Evolutionary conservation across 2,797 vertebrate species (phyloP), one percentile per base, ranked within the genome.

Genomic region (Alcedo atthis): DNA sequence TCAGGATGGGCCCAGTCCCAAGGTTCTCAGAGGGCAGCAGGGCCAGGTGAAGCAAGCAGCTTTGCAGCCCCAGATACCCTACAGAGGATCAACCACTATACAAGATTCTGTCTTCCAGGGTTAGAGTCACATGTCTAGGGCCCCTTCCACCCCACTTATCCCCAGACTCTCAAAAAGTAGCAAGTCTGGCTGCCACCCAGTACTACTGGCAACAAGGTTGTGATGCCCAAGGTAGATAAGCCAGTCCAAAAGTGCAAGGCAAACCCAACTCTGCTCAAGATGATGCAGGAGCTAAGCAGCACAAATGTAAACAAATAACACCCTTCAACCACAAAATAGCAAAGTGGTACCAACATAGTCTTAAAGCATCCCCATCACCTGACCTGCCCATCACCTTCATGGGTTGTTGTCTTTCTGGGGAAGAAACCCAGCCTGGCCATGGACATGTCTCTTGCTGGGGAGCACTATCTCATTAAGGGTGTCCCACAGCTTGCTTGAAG

Each of bases 291-390:
- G 11, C 12, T 37, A 32, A 20, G 53, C 33, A 48, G 13, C 15
- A 16, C 0, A 0, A 6, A 4, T 6, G 63, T 48, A 28, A n/a
- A 15, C 17, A 48, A 78, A 32, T 22, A 19, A n/a, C 11, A 4
- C 43, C 10, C 40, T 15, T 35, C 15, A 40, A 28, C 35, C 19
- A 6, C 0, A 0, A 10, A 26, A 51, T 7, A 51, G 14, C 18
- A 45, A 63, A 62, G 11, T 2, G 0, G 8, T 20, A 2, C 32
- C 26, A 59, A 24, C 10, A 1, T 0, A 1, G 5, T 21, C 14
- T 66, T 33, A 33, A 12, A 12, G 18, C 10, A 1, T 6, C n/a
- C 33, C 30, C 1, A 1, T 28, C 28, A 45, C 20, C 48, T 8
- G 5, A 22, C 15, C 10, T 30, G 33, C 8, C 17, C 42, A 37